phyloP scores from a whole-genome alignment of 2,797 vertebrate species.

The Microchirus variegatus region DNA sequence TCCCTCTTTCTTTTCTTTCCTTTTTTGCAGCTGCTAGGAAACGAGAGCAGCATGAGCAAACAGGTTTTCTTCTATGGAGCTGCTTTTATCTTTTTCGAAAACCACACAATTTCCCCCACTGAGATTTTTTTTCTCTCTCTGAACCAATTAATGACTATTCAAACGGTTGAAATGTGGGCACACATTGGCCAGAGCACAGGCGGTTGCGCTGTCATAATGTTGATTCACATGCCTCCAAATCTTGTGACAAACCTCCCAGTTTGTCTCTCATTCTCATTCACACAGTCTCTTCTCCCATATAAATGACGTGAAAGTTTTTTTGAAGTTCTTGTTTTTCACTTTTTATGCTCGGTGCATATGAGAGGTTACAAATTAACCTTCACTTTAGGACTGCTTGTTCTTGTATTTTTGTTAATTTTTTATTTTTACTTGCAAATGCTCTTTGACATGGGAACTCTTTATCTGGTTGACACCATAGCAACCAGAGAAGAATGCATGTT shows the following conservation, averaged over 20 bases:
- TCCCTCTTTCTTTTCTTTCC: constrained; percentile 30
- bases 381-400: too few relatives aligned
- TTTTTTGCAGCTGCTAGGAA: constrained; percentile 75
- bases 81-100: constrained; percentile 49
- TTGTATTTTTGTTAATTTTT: too few relatives aligned
- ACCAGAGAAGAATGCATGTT: neutral
- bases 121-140: constrained; percentile 11
- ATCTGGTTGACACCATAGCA: too few relatives aligned
- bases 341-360: constrained; percentile 3
- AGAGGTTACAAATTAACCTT: too few relatives aligned
- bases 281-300: constrained; percentile 8
- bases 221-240: constrained; percentile 41
- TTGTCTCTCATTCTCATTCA: constrained; percentile 27
- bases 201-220: constrained; percentile 31
- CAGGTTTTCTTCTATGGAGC: constrained; percentile 61
- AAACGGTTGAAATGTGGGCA: constrained; percentile 19
- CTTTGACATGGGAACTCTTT: too few relatives aligned
- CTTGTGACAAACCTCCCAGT: constrained; percentile 26
- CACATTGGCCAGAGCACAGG: constrained; percentile 14
- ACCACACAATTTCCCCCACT: constrained; percentile 32
- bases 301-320: constrained; percentile 23
- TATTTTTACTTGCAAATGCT: too few relatives aligned
- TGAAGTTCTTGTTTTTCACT: constrained; percentile 12
- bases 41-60: constrained; percentile 73
- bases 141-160: constrained; percentile 45